Evolutionary conservation across 2,797 vertebrate species (phyloP).

Genomic region (Podarcis siculus): DNA sequence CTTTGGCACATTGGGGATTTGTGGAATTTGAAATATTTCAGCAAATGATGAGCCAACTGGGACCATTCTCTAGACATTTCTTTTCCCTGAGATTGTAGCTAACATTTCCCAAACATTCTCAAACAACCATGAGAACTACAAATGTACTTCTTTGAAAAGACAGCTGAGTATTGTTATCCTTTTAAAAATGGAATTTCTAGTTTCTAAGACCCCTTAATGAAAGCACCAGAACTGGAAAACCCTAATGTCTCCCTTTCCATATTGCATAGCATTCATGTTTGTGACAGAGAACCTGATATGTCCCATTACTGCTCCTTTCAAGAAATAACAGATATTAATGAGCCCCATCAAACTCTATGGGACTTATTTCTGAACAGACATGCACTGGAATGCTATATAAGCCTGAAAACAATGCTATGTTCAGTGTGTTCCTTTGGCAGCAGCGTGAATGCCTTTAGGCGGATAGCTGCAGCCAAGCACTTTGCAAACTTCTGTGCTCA

Average conservation of each 20-base stretch:
- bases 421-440: neutral
- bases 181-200: neutral
- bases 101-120: neutral
- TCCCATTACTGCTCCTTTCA: neutral
- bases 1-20: neutral
- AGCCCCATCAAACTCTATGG: neutral
- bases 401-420: neutral
- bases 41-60: neutral
- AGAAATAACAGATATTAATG: too few relatives aligned
- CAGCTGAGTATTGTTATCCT: neutral
- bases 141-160: neutral
- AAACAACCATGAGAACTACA: neutral
- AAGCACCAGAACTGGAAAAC: slow-evolving; percentile 22
- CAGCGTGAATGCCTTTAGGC: neutral
- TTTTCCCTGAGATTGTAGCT: neutral
- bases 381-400: neutral
- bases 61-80: neutral
- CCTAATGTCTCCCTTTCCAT: neutral
- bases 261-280: neutral
- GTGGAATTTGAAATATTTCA: neutral
- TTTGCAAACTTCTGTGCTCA: neutral
- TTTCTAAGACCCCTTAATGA: neutral
- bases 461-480: neutral
- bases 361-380: neutral
- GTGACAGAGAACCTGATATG: neutral